phyloP scores from a whole-genome alignment of 2,888 invertebrate genomes.

The Ormyrus thymus region DNA sequence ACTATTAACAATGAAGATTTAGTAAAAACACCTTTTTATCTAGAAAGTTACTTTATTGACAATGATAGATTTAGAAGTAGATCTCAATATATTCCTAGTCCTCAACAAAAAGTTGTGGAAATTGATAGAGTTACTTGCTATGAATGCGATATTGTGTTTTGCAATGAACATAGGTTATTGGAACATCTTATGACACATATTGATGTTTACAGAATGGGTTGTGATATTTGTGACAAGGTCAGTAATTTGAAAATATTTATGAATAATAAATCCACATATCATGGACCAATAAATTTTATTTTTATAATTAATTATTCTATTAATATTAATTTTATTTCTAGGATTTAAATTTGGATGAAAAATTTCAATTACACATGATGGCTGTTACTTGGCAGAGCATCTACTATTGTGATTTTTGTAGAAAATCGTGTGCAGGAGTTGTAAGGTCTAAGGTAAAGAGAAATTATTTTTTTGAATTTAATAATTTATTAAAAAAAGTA shows the following conservation, averaged over 20 bases:
- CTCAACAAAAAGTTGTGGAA: conserved; percentile 43
- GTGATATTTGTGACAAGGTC: conserved; percentile 57
- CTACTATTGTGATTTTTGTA: conserved; percentile 58
- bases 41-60: conserved; percentile 57
- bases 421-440: conserved; percentile 58
- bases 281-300: neutral
- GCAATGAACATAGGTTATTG: conserved; percentile 55
- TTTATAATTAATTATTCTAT: neutral
- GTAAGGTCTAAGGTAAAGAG: conserved; percentile 57
- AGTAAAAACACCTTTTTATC: conserved; percentile 57
- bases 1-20: conserved; percentile 52
- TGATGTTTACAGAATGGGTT: conserved; percentile 57
- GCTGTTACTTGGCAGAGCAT: conserved; percentile 58
- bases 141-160: conserved; percentile 55
- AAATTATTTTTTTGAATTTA: neutral
- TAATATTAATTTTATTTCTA: conserved; percentile 40
- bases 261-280: neutral
- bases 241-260: neutral
- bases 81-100: conserved; percentile 23
- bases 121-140: conserved; percentile 56
- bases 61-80: conserved; percentile 46
- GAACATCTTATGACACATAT: conserved; percentile 58
- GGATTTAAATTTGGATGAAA: conserved; percentile 58
- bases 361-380: conserved; percentile 59
- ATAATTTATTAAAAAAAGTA: neutral